These are phyloP conservation scores for Orchestia grillus DNA, from an alignment of 1,140 invertebrate species.

Conservation along the genomic window DNA sequence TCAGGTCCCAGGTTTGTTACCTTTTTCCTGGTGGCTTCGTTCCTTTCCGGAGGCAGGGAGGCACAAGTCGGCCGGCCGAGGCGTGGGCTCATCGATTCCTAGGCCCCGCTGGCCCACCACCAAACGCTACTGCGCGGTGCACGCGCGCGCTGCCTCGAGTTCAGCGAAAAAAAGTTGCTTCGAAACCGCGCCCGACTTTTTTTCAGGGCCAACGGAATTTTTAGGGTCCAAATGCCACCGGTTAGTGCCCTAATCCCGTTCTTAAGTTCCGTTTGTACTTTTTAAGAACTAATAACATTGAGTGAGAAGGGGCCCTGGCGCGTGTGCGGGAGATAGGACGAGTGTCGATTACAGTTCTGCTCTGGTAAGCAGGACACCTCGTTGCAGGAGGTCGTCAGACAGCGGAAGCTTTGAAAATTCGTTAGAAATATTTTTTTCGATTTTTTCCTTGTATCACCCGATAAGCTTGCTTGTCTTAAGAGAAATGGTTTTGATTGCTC, in stretches of 20 bases:
- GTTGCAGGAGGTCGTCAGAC: no score
- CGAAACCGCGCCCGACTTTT: neutral
- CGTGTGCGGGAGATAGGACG: no score
- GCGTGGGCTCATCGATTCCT: neutral
- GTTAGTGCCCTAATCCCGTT: neutral
- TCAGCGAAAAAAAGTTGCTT: neutral
- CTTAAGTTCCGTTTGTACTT: neutral
- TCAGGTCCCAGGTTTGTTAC: neutral
- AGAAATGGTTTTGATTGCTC: no score
- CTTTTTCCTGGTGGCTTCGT: neutral
- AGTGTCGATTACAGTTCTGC: no score
- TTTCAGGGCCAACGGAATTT: neutral
- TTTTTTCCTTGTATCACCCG: no score
- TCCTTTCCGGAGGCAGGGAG: neutral
- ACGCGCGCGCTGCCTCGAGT: neutral
- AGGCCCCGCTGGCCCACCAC: neutral
- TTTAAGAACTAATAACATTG: no score
- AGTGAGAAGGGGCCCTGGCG: no score
- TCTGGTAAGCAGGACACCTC: no score
- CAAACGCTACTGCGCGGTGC: neutral
- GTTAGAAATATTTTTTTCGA: no score
- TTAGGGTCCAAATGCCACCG: neutral
- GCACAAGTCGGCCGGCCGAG: neutral
- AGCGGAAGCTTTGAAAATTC: no score
- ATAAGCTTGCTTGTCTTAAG: no score